These are phyloP conservation scores for Semicossyphus pulcher DNA, from an alignment of 2,113 vertebrate species.

Conservation along the genomic window DNA sequence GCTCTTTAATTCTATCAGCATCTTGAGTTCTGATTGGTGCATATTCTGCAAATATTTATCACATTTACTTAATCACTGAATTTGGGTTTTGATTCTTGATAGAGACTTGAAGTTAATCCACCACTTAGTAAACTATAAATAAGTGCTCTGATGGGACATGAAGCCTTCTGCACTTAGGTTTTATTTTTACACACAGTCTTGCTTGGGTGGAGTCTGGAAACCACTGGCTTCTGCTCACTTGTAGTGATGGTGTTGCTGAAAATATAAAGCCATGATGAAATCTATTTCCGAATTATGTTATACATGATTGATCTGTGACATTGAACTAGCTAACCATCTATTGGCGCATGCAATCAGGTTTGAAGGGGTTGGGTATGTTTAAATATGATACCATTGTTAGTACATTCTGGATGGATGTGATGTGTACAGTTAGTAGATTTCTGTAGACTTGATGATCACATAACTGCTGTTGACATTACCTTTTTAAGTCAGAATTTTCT, in stretches of 20 bases:
- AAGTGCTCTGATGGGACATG: constrained; percentile 12
- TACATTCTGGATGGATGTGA: constrained; percentile 66
- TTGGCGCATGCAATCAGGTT: constrained; percentile 75
- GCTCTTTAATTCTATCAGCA: constrained; percentile 21
- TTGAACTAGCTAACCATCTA: constrained; percentile 45
- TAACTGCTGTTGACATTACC: constrained; percentile 69
- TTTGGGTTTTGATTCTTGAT: constrained; percentile 37
- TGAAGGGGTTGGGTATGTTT: constrained; percentile 53
- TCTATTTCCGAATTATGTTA: constrained; percentile 38
- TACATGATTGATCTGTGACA: constrained; percentile 55
- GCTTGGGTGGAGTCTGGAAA: constrained; percentile 53
- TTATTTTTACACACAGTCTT: constrained; percentile 35
- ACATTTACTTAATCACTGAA: constrained; percentile 38
- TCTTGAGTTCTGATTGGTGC: constrained; percentile 41
- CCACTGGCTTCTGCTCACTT: constrained; percentile 37
- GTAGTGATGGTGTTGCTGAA: constrained; percentile 53
- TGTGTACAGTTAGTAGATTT: constrained; percentile 66
- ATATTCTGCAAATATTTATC: constrained; percentile 43
- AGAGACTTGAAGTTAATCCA: constrained; percentile 34
- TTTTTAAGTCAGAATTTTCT: constrained; percentile 69
- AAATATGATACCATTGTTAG: constrained; percentile 45
- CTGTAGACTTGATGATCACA: constrained; percentile 67
- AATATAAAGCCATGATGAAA: constrained; percentile 56
- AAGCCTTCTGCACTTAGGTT: constrained; percentile 33
- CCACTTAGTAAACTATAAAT: constrained; percentile 16